Conservation (phyloP, 2,113 vertebrate genomes). For the Dipodomys spectabilis region DNA sequence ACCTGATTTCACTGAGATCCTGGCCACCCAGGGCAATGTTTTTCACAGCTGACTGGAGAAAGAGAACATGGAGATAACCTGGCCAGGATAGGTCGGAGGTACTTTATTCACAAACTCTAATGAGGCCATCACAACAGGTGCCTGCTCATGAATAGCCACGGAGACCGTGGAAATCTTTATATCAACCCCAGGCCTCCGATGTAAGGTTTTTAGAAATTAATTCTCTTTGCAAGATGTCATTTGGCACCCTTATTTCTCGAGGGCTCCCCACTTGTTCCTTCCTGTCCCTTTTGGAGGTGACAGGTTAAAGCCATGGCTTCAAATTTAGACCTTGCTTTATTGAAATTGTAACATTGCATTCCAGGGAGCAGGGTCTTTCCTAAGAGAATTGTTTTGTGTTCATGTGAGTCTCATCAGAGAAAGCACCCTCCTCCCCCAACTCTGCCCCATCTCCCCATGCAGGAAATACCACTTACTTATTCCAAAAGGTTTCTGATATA, state of each 20-base stretch:
- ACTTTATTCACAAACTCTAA: neutral
- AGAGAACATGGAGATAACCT: neutral
- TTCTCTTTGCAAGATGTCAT: neutral
- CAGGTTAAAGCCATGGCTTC: neutral
- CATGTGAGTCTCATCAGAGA: neutral
- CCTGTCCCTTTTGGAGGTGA: neutral
- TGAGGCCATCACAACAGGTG: neutral
- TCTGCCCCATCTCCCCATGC: neutral
- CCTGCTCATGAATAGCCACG: neutral
- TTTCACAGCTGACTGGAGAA: neutral
- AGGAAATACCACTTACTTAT: neutral
- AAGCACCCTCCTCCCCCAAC: neutral
- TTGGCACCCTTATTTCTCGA: neutral
- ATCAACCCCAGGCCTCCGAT: neutral
- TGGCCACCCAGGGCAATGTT: neutral
- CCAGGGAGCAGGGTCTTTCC: neutral
- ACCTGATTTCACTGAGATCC: constrained; percentile 17
- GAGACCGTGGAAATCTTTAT: neutral
- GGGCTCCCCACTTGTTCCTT: neutral
- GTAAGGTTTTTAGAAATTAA: constrained; percentile 9
- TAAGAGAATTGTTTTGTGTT: neutral
- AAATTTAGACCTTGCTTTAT: neutral
- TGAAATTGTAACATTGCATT: neutral
- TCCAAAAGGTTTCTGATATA: neutral
- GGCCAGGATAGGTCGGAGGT: neutral